A percentile compares a stretch with the other conserved stretches of the same genome.
These are phyloP conservation scores for Urosaurus nigricauda DNA, from an alignment of 2,797 vertebrate genomes.

Conservation along the genomic window DNA sequence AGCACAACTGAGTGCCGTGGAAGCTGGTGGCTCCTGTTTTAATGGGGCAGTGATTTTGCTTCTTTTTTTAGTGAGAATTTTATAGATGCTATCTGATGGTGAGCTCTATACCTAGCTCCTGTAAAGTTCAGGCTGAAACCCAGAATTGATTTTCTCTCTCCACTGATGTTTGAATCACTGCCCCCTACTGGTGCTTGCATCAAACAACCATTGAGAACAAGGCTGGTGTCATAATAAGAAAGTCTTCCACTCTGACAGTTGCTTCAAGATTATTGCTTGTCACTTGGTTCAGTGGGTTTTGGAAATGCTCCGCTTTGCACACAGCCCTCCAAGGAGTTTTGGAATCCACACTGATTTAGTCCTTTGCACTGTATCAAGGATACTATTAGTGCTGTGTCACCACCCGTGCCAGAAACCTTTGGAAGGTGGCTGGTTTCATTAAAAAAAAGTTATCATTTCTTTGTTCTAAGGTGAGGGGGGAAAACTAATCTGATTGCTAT, in stretches of 20 bases:
- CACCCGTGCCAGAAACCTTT: not conserved
- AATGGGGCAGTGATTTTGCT: too few relatives aligned
- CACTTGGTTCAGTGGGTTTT: slow-evolving; percentile 16
- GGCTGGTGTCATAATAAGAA: not conserved
- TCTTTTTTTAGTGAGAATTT: too few relatives aligned
- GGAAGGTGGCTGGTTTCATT: not conserved
- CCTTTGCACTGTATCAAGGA: not conserved
- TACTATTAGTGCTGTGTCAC: not conserved
- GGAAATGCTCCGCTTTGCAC: not conserved
- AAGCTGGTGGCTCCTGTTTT: too few relatives aligned
- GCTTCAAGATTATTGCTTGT: not conserved
- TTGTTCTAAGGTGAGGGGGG: not conserved
- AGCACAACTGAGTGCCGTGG: rapidly evolving
- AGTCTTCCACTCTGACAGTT: not conserved
- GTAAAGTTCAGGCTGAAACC: too few relatives aligned
- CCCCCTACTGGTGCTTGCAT: too few relatives aligned
- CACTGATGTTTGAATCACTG: too few relatives aligned
- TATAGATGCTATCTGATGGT: too few relatives aligned
- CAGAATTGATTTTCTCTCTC: too few relatives aligned
- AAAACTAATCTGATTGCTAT: not conserved
- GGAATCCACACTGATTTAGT: slow-evolving; percentile 2
- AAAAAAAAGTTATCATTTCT: not conserved
- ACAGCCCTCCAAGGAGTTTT: not conserved
- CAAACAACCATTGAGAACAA: not conserved
- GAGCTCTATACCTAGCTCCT: too few relatives aligned